A percentile compares a stretch with the other conserved stretches of the same genome.
These are phyloP conservation scores for Chalcis sispes DNA, from an alignment of 2,888 invertebrate species.

Conservation along the genomic window DNA sequence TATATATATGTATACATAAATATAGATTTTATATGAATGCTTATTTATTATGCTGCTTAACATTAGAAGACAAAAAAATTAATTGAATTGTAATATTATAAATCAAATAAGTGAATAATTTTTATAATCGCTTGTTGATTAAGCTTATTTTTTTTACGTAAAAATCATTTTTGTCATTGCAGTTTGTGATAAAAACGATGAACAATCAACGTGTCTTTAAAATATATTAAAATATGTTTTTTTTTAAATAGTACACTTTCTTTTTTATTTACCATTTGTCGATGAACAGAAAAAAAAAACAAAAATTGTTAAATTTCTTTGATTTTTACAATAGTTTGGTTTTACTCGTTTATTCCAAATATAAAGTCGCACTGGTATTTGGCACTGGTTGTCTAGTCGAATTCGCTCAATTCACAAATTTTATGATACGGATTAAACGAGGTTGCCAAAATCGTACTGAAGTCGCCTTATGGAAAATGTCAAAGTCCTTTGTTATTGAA, in stretches of 20 bases:
- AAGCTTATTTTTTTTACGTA: constrained; percentile 48
- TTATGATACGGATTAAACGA: constrained; percentile 68
- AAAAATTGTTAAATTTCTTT: constrained; percentile 29
- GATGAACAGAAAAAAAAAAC: constrained; percentile 19
- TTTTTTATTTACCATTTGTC: constrained; percentile 32
- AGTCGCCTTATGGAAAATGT: constrained; percentile 58
- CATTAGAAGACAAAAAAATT: constrained; percentile 24
- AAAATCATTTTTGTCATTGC: constrained; percentile 21
- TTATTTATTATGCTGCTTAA: constrained; percentile 49
- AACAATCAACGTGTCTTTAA: constrained; percentile 41
- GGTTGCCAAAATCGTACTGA: constrained; percentile 65
- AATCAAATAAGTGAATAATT: constrained; percentile 39
- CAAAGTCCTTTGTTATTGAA: constrained; percentile 62
- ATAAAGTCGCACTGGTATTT: constrained; percentile 61
- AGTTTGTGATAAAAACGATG: constrained; percentile 31
- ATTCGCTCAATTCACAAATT: constrained; percentile 67
- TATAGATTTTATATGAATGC: constrained; percentile 38
- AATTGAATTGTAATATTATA: constrained; percentile 36
- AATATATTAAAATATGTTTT: constrained; percentile 35
- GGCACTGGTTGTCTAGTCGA: constrained; percentile 67
- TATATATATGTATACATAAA: constrained; percentile 16
- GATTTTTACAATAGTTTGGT: not conserved
- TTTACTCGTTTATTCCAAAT: constrained; percentile 21
- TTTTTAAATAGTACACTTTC: constrained; percentile 35
- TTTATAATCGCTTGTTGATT: constrained; percentile 35